phyloP scores from a whole-genome alignment of 1,140 invertebrate genomes.

The Lysiphlebus fabarum region DNA sequence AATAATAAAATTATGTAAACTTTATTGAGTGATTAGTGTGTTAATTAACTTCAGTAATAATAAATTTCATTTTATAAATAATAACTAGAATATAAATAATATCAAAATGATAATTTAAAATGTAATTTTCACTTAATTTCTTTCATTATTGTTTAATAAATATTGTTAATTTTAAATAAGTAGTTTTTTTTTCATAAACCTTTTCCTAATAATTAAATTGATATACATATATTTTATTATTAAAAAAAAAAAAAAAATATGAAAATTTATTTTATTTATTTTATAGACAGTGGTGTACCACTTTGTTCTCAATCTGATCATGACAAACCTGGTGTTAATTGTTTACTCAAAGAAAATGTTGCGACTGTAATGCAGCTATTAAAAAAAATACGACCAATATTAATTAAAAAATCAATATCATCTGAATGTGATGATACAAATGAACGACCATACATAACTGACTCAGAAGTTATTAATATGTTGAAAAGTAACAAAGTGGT shows the following conservation, averaged over 20 bases:
- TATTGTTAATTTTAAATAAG: constrained; percentile 20
- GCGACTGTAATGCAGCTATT: constrained; percentile 60
- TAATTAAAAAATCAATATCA: constrained; percentile 57
- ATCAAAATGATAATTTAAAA: constrained; percentile 9
- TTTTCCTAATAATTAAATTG: constrained; percentile 19
- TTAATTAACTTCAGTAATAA: too few relatives aligned
- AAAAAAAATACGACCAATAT: constrained; percentile 59
- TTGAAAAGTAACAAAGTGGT: constrained; percentile 42
- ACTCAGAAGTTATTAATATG: constrained; percentile 55
- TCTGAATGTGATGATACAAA: constrained; percentile 59
- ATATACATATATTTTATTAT: constrained; percentile 14
- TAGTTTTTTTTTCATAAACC: constrained; percentile 22
- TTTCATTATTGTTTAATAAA: constrained; percentile 23
- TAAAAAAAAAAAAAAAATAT: constrained; percentile 13
- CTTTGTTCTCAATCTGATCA: constrained; percentile 53
- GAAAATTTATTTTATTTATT: constrained; percentile 19
- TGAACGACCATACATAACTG: constrained; percentile 56
- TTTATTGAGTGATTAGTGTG: too few relatives aligned
- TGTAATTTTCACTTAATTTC: constrained; percentile 10
- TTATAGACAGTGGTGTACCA: constrained; percentile 59
- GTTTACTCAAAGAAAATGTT: constrained; percentile 59
- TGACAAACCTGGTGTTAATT: constrained; percentile 59
- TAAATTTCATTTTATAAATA: too few relatives aligned
- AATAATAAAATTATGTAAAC: too few relatives aligned
- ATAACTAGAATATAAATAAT: neutral